phyloP scores from a whole-genome alignment of 2,113 vertebrate genomes.

The Seriola aureovittata region DNA sequence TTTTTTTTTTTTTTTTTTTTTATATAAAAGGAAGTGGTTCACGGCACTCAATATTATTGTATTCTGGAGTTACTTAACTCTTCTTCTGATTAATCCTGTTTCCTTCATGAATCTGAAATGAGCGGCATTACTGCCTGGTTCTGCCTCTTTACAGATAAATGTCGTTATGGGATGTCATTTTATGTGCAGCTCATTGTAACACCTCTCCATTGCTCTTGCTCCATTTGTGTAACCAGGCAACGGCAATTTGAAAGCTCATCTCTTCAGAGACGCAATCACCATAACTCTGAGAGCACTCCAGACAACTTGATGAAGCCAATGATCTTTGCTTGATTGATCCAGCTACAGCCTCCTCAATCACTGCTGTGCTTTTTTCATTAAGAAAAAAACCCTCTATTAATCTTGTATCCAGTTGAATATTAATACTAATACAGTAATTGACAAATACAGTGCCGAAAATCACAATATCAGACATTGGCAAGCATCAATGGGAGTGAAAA shows the following conservation, averaged over 20 bases:
- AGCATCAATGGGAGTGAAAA: neutral
- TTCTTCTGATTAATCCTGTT: neutral
- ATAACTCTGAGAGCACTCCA: slow-evolving; percentile 81
- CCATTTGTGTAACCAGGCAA: slow-evolving; percentile 85
- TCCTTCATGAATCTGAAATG: slow-evolving; percentile 29
- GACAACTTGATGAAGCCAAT: slow-evolving; percentile 77
- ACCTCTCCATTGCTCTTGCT: slow-evolving; percentile 75
- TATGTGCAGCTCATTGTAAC: slow-evolving; percentile 76
- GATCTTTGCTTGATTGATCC: slow-evolving; percentile 76
- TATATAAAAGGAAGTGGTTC: neutral
- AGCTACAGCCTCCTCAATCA: slow-evolving; percentile 60
- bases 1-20: neutral
- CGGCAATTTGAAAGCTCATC: slow-evolving; percentile 80
- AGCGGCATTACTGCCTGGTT: slow-evolving; percentile 45
- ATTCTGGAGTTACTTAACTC: neutral
- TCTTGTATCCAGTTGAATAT: slow-evolving; percentile 9
- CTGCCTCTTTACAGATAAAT: slow-evolving; percentile 61
- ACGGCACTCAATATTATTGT: neutral
- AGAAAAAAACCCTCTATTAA: slow-evolving; percentile 17
- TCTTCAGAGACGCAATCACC: slow-evolving; percentile 81
- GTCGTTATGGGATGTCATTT: slow-evolving; percentile 76
- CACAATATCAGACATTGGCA: neutral
- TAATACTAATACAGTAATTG: neutral
- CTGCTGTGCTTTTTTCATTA: slow-evolving; percentile 28
- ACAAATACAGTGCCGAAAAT: slow-evolving; percentile 1